Evolutionary conservation across 1,140 invertebrate genomes (phyloP), one percentile per base, ranked within the genome.

Genomic region (Scaptomyza graminum): DNA sequence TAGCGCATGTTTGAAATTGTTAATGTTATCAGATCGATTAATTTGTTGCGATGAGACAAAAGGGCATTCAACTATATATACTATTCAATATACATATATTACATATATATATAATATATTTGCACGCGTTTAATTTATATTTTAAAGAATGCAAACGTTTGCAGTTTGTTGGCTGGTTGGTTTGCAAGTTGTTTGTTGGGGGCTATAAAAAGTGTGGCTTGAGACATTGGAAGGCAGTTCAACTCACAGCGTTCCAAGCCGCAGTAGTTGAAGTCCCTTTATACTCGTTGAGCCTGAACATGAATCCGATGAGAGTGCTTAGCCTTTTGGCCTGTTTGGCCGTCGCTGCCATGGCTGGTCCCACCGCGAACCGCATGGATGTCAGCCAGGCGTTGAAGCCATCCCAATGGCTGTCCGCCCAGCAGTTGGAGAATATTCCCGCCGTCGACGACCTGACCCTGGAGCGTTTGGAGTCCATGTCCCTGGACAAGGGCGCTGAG

Each of bases 291-390:
- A 16, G 1, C 18, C 39, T 22, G 55, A 70, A 28, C 39, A 90
- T 90, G 87, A 90, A 90, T 62, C 79, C 87, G 43, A 63, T 90
- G 59, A 72, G 68, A 75, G 77, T 75, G 39, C 43, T 90, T 15
- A 90, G 87, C 76, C 55, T 90, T 13, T 12, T 90, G 72, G 87
- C 79, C 28, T 47, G 68, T 31, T 28, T 90, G 71, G 79, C 82
- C 9, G 59, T 74, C 6, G 67, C 82, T 49, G 82, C 55, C 37
- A 18, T 85, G 72, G 65, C 37, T 67, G 64, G 67, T 56, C 63
- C 85, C 15, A 41, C 46, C 43, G 54, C 46, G 39, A 12, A 12
- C 12, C 54, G 69, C 13, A 52, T 37, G 74, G 16, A 3, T 22
- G 80, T 78, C 49, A 72, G 41, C 77, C 74, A 85, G 63, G 44